These are phyloP conservation scores for Chymomyza caudatula DNA, from an alignment of 2,888 invertebrate genomes.

Conservation along the genomic window DNA sequence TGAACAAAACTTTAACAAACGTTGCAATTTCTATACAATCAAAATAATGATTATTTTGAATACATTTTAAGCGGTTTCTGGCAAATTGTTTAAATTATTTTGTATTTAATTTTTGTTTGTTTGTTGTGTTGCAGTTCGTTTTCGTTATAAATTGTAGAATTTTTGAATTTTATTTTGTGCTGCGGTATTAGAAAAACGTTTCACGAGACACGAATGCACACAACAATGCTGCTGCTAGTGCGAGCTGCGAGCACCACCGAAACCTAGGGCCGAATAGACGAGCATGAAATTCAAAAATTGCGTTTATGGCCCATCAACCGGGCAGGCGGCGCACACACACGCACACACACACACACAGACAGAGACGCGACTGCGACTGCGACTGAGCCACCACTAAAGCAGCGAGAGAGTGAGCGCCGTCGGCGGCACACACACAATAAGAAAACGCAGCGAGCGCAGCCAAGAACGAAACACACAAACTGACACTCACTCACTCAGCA, in stretches of 20 bases:
- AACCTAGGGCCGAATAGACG: constrained; percentile 79
- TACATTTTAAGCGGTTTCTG: neutral
- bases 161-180: constrained; percentile 30
- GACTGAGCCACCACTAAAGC: constrained; percentile 10
- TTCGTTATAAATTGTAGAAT: constrained; percentile 23
- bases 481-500: constrained; percentile 1
- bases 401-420: constrained; percentile 45
- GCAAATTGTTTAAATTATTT: constrained; percentile 1
- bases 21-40: neutral
- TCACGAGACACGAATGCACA: constrained; percentile 75
- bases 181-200: constrained; percentile 61
- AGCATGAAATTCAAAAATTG: constrained; percentile 78
- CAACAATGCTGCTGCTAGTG: constrained; percentile 68
- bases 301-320: constrained; percentile 74
- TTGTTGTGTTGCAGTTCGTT: constrained; percentile 5
- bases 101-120: constrained; percentile 23
- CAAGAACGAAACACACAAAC: constrained; percentile 44
- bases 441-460: constrained; percentile 49
- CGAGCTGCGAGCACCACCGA: constrained; percentile 78
- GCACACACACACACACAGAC: constrained; percentile 5
- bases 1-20: neutral
- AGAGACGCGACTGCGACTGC: constrained; percentile 8
- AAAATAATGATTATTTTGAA: neutral
- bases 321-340: constrained; percentile 33
- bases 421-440: constrained; percentile 35